Evolutionary conservation across 1,140 invertebrate species (phyloP).

Genomic region (Drosophila varians): DNA sequence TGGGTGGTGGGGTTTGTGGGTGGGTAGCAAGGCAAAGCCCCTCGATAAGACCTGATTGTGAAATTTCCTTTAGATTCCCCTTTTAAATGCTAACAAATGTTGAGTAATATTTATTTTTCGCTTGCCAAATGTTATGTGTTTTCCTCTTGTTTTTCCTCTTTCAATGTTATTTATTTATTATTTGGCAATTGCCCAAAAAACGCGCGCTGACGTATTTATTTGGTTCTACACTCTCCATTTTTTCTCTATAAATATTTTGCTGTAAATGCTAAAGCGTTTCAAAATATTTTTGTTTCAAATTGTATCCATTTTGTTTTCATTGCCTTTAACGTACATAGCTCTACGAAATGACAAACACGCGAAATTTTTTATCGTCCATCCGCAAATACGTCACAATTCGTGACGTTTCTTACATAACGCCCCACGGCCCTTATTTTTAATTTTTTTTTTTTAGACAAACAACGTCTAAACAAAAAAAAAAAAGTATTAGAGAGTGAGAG

Average conservation of each 20-base stretch:
- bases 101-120: conserved; percentile 27
- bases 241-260: conserved; percentile 34
- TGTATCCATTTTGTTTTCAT: neutral
- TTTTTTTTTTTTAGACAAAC: neutral
- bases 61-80: no score
- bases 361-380: conserved; percentile 64
- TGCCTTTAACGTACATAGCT: neutral
- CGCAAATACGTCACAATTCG: conserved; percentile 71
- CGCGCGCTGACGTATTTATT: conserved; percentile 11
- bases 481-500: conserved; percentile 14
- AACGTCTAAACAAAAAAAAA: neutral
- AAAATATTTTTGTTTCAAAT: neutral
- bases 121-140: conserved; percentile 61
- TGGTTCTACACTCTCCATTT: neutral
- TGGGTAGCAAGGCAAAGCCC: no score
- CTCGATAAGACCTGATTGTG: no score
- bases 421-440: conserved; percentile 7
- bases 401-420: conserved; percentile 69
- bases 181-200: conserved; percentile 31
- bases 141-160: conserved; percentile 16
- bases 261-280: conserved; percentile 34
- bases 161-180: neutral
- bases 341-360: conserved; percentile 68
- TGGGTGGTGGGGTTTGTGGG: no score
- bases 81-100: neutral